A percentile compares a stretch with the other conserved stretches of the same genome.
Conservation (phyloP, 2,888 invertebrate genomes). For the Aphrophora alni region DNA sequence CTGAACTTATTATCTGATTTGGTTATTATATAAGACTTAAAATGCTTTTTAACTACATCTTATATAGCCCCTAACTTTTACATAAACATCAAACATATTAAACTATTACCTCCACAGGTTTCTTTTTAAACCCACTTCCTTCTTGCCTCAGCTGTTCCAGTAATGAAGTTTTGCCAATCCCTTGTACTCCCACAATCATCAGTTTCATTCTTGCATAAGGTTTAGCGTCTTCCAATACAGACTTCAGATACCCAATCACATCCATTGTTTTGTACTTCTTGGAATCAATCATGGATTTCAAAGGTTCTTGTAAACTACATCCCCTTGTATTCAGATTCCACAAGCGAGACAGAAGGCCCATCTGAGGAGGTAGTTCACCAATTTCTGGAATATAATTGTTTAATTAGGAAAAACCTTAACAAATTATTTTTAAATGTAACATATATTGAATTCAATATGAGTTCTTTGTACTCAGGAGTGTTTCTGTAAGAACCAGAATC, state of each 20-base stretch:
- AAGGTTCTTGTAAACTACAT: conserved; percentile 86
- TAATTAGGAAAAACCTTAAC: too few relatives aligned
- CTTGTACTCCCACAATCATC: conserved; percentile 93
- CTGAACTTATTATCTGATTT: too few relatives aligned
- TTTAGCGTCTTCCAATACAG: conserved; percentile 85
- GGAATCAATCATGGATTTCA: conserved; percentile 88
- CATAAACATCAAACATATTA: too few relatives aligned
- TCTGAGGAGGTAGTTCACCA: conserved; percentile 89
- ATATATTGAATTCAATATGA: too few relatives aligned
- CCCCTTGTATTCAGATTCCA: conserved; percentile 96
- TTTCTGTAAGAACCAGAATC: too few relatives aligned
- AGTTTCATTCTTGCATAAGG: conserved; percentile 95
- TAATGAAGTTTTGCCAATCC: conserved; percentile 88
- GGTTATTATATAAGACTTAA: too few relatives aligned
- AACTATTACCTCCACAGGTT: conserved; percentile 68
- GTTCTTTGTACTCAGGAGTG: too few relatives aligned
- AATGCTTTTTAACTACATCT: too few relatives aligned
- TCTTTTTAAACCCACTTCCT: conserved; percentile 74
- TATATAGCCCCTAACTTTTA: too few relatives aligned
- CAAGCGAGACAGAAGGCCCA: conserved; percentile 91
- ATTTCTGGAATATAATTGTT: conserved; percentile 66
- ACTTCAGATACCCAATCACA: conserved; percentile 90
- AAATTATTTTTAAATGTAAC: too few relatives aligned
- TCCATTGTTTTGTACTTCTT: conserved; percentile 97
- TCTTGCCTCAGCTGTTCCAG: conserved; percentile 88